Evolutionary conservation across 1,140 invertebrate species (phyloP), one percentile per base, ranked within the genome.

Genomic region (Drosophila tsacasi): DNA sequence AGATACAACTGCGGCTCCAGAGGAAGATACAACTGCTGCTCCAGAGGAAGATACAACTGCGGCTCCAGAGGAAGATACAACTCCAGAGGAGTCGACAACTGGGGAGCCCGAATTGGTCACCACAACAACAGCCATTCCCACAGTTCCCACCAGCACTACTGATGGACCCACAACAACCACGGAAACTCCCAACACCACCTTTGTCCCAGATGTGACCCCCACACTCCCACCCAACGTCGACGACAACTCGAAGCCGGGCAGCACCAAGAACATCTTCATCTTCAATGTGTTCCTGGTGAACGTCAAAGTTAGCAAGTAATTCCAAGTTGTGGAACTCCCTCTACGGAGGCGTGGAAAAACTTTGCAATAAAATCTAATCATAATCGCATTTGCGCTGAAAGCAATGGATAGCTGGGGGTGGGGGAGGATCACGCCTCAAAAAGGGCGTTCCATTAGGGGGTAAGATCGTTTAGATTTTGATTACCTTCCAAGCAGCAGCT

Each of bases 221-320:
- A 47, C 81, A 0, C 32, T 44, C 0, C 44, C 62, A 2, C 76
- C 76, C 13, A 50, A 54, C 1, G 5, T n/a, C 9, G 81, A 73
- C 32, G 76, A 76, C n/a, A 75, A 61, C 25, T 59, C 58, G 15
- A n/a, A n/a, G 19, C 49, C 61, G n/a, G 74, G 44, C 8, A 17
- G 39, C 21, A 35, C 64, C 12, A 87, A 82, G 32, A 87, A 87
- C 54, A 74, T 83, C 62, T 89, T 80, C 52, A 77, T 87, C n/a
- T 67, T 87, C 2, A 87, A 87, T 66, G 64, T 87, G 37, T 83
- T 89, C 35, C 57, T 77, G 27, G 52, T 89, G 7, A 89, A 87
- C 55, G 72, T 79, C 5, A 63, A 89, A 73, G 60, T 87, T 7
- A 76, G 69, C 46, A 83, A 72, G 46, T 23, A 42, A 17, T 25